Evolutionary conservation across 1,140 invertebrate species (phyloP).

Genomic region (Eubasilissa regina): DNA sequence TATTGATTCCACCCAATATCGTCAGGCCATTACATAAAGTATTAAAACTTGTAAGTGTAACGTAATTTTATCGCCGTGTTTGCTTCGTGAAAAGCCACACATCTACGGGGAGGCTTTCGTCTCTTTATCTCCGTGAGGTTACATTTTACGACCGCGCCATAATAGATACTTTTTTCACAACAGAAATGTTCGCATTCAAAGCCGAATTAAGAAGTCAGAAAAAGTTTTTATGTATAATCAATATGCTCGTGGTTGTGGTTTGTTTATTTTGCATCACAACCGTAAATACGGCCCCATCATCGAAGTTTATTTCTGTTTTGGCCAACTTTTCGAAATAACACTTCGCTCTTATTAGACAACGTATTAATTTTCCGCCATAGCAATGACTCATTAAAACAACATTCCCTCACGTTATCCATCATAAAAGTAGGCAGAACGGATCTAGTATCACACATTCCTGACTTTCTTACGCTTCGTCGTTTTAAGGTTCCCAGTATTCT

Average conservation of each 20-base stretch:
- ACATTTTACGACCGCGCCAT: conserved; percentile 23
- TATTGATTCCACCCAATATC: conserved; percentile 27
- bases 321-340: not conserved
- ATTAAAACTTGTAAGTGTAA: conserved; percentile 43
- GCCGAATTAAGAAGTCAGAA: conserved; percentile 21
- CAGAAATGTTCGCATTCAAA: conserved; percentile 19
- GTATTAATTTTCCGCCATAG: no score
- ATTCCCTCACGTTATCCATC: no score
- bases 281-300: not conserved
- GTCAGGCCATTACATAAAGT: conserved; percentile 25
- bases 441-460: no score
- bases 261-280: conserved; percentile 32
- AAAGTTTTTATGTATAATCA: conserved; percentile 42
- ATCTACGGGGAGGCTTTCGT: conserved; percentile 9
- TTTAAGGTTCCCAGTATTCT: no score
- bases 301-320: conserved; percentile 6
- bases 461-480: no score
- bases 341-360: no score
- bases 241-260: conserved; percentile 4
- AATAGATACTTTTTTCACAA: conserved; percentile 15
- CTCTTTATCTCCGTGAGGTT: conserved; percentile 21
- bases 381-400: no score
- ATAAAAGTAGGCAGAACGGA: no score
- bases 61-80: conserved; percentile 42
- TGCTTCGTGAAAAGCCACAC: conserved; percentile 25